Evolutionary conservation across 2,797 vertebrate species (phyloP).

Genomic region (Hemibagrus guttatus): DNA sequence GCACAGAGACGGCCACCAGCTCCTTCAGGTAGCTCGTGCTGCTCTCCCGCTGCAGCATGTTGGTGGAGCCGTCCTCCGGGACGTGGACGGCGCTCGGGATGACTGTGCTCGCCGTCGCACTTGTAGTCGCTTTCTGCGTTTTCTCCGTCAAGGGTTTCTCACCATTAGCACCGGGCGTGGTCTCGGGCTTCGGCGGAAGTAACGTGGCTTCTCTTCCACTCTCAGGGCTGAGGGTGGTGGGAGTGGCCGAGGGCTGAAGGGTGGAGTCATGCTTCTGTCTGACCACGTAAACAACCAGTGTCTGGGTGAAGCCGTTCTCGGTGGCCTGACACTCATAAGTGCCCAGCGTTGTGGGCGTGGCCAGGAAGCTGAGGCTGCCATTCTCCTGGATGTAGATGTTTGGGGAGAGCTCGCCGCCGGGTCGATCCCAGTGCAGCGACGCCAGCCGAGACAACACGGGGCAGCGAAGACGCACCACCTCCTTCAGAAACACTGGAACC

Average conservation of each 20-base stretch:
- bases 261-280: constrained; percentile 62
- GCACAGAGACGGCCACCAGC: constrained; percentile 70
- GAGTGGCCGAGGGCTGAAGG: constrained; percentile 10
- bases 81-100: constrained; percentile 22
- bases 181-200: constrained; percentile 11
- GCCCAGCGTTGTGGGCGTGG: constrained; percentile 70
- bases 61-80: neutral
- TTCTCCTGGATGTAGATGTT: constrained; percentile 68
- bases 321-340: constrained; percentile 70
- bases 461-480: constrained; percentile 73
- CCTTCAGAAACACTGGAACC: constrained; percentile 68
- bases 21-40: constrained; percentile 68
- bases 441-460: constrained; percentile 64
- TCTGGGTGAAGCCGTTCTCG: constrained; percentile 73
- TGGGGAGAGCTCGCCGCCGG: constrained; percentile 64
- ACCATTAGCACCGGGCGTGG: neutral
- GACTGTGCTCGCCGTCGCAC: neutral
- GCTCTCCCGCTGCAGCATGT: constrained; percentile 21
- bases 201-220: neutral
- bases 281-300: constrained; percentile 68
- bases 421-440: constrained; percentile 70
- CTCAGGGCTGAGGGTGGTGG: neutral
- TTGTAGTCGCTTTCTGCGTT: constrained; percentile 1
- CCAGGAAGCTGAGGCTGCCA: constrained; percentile 73
- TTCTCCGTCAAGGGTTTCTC: constrained; percentile 2